Base-by-base conservation (phyloP, 2,888 invertebrate genomes). In the Oscheius sp. region DNA sequence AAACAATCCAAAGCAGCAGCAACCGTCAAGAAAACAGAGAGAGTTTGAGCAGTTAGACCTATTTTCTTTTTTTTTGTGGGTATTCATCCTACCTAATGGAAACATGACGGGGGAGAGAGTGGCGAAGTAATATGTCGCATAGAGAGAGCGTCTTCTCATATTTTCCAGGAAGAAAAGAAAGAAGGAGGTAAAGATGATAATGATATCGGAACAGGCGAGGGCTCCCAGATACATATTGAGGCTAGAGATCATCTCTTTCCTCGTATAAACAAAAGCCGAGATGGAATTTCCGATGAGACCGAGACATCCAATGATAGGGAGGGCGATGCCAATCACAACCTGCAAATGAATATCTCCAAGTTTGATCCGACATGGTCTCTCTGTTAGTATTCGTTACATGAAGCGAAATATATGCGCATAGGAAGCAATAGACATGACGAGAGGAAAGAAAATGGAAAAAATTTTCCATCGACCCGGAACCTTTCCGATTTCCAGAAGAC, bases 101-200 rank as follows among this genome's bases (percentile, higher is more conserved):
- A 82, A 83, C 80, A 82, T 82, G 33, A 78, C 74, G 0, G 82
- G 83, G 9, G 82, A 80, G 1, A 77, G 50, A 1, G 78, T 69
- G 1, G 83, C 83, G 59, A 80, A 83, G 30, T 75, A 78, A 17
- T 79, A 76, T 22, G 80, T 78, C 1, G 78, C 80, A 49, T 73
- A 69, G 56, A 74, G 71, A 8, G 74, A 75, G 32, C 83, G 65
- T 59, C 81, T 80, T 20, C 83, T 50, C 82, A 83, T 81, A 44
- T 75, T 80, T 65, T 83, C 83, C 38, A 83, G 62, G 50, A 82
- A 82, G 57, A 83, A 83, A 9, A 83, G 75, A 61, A 85, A 84
- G 67, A 82, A 82, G 0, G 83, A 77, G 2, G 83, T 82, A 28
- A 80, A 64, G 26, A 85, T 83, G 24, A 84, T 82, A 6, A 75